Evolutionary conservation across 2,113 vertebrate species (phyloP), one percentile per base, ranked within the genome.

Genomic region (Chelonoidis abingdonii): DNA sequence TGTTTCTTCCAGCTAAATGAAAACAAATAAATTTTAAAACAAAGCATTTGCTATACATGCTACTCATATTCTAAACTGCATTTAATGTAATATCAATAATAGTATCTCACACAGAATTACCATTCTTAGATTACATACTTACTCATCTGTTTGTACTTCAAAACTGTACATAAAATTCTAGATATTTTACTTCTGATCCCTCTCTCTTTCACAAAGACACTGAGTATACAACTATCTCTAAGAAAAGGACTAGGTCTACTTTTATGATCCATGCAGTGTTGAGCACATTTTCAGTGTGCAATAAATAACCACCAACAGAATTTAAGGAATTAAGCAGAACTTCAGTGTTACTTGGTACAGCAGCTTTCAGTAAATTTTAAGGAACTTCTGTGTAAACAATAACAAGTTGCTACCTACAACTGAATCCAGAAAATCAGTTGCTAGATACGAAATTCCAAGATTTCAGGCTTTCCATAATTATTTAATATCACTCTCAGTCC

Each of bases 1-100:
- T 44, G 98, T 98, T 97, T 99, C 99, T 98, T 99, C 99, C 76
- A 99, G 99, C 99, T 99, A 98, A 93, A 96, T 31, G 93, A 97
- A 97, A 94, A 97, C 6, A 97, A 87, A 97, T 11, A 96, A 7
- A 54, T 89, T 92, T 93, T 78, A 89, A 59, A 93, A 88, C 19
- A 91, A 56, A 84, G 6, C 69, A 54, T 10, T 44, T 90, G 27
- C 22, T 24, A 57, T 29, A 52, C 83, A 91, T 92, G 47, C 62
- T n/a, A 69, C 31, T 17, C 62, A 72, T 62, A 62, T 38, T 25
- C 62, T 21, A 89, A 95, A 91, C 25, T 78, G 38, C 72, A 89
- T 29, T 83, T 69, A 83, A 1, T 2, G 14, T 91, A 83, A 85
- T 72, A 88, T 78, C 29, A 79, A 0, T 53, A 93, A 53, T 7